Percentiles rank a stretch among this genome's conserved stretches.
Evolutionary conservation across 2,797 vertebrate species (phyloP).

Genomic region (Pseudochirops corinnae): DNA sequence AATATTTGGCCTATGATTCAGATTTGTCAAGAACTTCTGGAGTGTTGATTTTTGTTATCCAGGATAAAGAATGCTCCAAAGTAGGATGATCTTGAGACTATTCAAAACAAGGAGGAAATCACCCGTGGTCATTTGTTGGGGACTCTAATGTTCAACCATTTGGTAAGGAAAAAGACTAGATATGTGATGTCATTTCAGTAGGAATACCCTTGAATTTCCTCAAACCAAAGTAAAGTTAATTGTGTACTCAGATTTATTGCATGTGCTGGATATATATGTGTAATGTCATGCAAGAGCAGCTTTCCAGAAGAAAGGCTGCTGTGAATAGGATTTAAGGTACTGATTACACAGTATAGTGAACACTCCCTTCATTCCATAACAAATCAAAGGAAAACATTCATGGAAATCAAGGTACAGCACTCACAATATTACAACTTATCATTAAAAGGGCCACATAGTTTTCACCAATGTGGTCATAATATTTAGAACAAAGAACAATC

Average conservation of each 20-base stretch:
- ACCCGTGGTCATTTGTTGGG: background rate
- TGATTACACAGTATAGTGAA: too few relatives aligned
- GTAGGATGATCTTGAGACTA: background rate
- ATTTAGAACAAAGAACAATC: too few relatives aligned
- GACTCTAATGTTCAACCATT: background rate
- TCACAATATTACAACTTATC: too few relatives aligned
- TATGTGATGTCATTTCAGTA: background rate
- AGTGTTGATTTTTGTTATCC: background rate
- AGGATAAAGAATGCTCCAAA: background rate
- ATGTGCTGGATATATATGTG: background rate
- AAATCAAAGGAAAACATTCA: too few relatives aligned
- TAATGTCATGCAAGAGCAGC: too few relatives aligned
- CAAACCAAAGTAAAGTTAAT: background rate
- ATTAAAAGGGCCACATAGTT: too few relatives aligned
- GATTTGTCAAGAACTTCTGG: background rate
- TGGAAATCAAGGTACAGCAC: too few relatives aligned
- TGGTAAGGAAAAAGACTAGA: background rate
- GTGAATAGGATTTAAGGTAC: too few relatives aligned
- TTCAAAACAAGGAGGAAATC: background rate
- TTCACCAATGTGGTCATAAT: too few relatives aligned
- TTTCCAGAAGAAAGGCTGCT: too few relatives aligned
- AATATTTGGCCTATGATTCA: background rate
- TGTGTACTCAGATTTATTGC: background rate
- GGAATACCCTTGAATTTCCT: background rate
- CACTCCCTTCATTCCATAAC: too few relatives aligned